Base-by-base conservation (phyloP, 1,140 invertebrate species). In the Nomia melanderi region DNA sequence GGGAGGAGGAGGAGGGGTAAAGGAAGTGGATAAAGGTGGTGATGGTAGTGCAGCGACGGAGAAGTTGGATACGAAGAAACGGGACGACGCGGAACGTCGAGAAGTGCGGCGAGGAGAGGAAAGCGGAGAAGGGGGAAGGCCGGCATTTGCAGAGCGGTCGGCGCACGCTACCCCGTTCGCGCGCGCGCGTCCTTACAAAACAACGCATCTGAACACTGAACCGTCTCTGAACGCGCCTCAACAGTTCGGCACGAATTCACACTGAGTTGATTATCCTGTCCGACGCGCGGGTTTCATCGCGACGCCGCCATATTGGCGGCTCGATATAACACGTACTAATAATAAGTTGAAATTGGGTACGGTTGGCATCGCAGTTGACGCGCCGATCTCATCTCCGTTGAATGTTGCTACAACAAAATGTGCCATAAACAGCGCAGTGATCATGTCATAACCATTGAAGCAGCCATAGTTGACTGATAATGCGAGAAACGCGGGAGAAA, bases 171-270 rank as follows among this genome's bases (percentile, higher is more conserved):
- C 56, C 60, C 73, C 62, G 66, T 29, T 29, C 71, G 83, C 72
- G 70, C 73, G 82, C 83, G 77, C 81, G 76, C 69, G 79, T 81
- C 76, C 82, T 88, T 85, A 83, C 83, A 83, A 87, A 86, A 88
- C 86, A 85, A 86, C 86, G 78, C 69, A 83, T 81, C 86, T 87
- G 86, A 88, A 87, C 86, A 84, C 77, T 85, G 87, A 88, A 79
- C 77, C 84, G 77, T 72, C 69, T 74, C 80, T 84, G 87, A 85
- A 82, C 77, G 82, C 84, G 69, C 74, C 59, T 86, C 83, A 87
- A 88, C 86, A 86, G 85, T 86, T 84, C 85, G 83, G 67, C 77
- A 83, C 82, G 70, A 78, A 78, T 85, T 87, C 81, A 83, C 75
- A 80, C 56, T 71, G 72, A 83, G 86, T 86, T 88, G 79, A 87